Conservation (phyloP, 2,797 vertebrate genomes). For the Iguana delicatissima region DNA sequence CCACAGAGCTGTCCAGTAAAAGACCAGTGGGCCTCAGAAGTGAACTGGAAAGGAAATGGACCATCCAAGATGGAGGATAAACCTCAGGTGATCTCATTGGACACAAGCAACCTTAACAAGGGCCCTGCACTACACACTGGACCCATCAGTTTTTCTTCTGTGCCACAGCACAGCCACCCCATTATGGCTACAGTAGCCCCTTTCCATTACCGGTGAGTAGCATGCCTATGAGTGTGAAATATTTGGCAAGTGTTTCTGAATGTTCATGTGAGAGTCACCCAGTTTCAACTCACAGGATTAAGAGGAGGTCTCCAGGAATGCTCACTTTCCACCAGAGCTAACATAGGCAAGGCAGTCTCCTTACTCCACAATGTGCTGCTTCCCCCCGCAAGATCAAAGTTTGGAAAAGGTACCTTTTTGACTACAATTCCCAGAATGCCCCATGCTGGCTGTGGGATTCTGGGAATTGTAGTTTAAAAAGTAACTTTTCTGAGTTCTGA, state of each 20-base stretch:
- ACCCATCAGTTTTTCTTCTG: constrained; percentile 72
- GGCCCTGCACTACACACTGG: not conserved
- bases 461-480: too few species aligned
- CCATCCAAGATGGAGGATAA: not conserved
- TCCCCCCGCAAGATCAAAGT: not conserved
- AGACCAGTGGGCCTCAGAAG: constrained; percentile 37
- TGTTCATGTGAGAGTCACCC: not conserved
- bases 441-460: too few species aligned
- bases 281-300: not conserved
- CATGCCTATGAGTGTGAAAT: not conserved
- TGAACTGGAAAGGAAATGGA: not conserved
- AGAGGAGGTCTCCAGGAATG: not conserved
- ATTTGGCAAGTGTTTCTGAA: not conserved
- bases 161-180: constrained; percentile 75
- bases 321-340: not conserved
- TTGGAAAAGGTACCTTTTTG: too few species aligned
- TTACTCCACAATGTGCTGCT: not conserved
- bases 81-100: not conserved
- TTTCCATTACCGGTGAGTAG: constrained; percentile 89
- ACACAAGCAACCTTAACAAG: constrained; percentile 52
- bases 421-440: too few species aligned
- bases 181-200: constrained; percentile 92
- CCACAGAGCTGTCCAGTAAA: constrained; percentile 49
- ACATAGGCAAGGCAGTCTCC: not conserved
- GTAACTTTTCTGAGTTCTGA: too few species aligned